Base-by-base conservation (phyloP, 2,888 invertebrate genomes). In the Ichneumon xanthorius region DNA sequence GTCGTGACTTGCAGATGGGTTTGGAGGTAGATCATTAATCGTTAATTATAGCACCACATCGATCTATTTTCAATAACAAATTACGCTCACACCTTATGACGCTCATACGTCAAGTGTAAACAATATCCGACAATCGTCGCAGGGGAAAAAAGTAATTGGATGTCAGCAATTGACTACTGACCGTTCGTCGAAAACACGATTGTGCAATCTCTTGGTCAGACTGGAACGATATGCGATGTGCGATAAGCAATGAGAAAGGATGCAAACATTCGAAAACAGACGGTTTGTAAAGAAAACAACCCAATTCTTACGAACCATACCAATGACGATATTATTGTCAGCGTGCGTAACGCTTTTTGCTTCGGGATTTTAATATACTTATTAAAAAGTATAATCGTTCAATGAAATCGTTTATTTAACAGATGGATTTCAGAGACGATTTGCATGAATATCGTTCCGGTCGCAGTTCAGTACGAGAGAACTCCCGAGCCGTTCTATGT, bases 11-110 rank as follows among this genome's bases (percentile, higher is more conserved):
- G 26, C 65, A 72, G n/a, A 37, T 11, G 26, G 53, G 80, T 45
- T 48, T 48, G 67, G 26, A 40, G 14, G 55, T 33, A 26, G 68
- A 73, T 68, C 58, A 33, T 75, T 68, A 80, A 37, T 80, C 16
- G 58, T 22, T 75, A 22, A 48, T 37, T 33, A 33, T 14, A 19
- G 37, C 14, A 19, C 5, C 9, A 58, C 14, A 65, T 48, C 58
- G 67, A 68, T 73, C n/a, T 68, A 19, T 58, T 73, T 80, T 45
- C 40, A 45, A 67, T 45, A 67, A 65, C 7, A 37, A 26, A 9
- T 50, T 33, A 63, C 45, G 19, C 9, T 40, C 9, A 9, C 11
- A 30, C 19, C 11, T 7, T 4, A 22, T 30, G 67, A 80, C 16
- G 45, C 19, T 68, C 16, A 5, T 14, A 73, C 14, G n/a, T 9